phyloP scores from a whole-genome alignment of 2,113 vertebrate species.

The Hyaena hyaena region DNA sequence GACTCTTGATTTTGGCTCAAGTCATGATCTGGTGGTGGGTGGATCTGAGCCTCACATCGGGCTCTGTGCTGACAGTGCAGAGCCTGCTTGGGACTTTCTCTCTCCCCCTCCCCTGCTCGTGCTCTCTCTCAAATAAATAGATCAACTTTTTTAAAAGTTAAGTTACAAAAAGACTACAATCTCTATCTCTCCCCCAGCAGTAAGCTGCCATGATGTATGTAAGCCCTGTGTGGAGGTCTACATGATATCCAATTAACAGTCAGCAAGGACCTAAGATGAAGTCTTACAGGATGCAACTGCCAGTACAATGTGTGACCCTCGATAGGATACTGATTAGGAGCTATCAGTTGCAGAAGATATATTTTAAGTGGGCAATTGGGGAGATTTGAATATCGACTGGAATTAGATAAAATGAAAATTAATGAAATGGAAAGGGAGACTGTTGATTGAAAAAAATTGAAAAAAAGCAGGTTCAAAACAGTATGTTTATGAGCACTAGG shows the following conservation, averaged over 20 bases:
- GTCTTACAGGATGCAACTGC: not conserved
- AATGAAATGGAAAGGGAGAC: conserved; percentile 14
- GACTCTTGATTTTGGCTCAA: too few relatives aligned
- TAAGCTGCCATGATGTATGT: not conserved
- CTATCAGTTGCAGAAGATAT: not conserved
- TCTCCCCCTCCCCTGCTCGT: too few relatives aligned
- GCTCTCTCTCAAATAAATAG: too few relatives aligned
- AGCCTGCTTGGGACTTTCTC: too few relatives aligned
- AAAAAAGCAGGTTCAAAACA: not conserved
- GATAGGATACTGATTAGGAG: not conserved
- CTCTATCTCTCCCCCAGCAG: not conserved
- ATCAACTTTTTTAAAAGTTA: not conserved
- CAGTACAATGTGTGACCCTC: not conserved
- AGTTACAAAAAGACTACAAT: not conserved
- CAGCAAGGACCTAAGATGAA: not conserved
- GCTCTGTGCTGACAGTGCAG: too few relatives aligned
- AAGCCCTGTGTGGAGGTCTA: not conserved
- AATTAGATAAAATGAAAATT: conserved; percentile 39
- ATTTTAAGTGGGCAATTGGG: not conserved
- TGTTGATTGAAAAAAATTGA: not conserved
- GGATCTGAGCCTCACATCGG: too few relatives aligned
- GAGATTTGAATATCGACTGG: not conserved
- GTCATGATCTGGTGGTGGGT: too few relatives aligned
- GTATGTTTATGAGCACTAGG: too few relatives aligned
- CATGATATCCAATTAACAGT: not conserved